Evolutionary conservation across 1,140 invertebrate genomes (phyloP), one percentile per base, ranked within the genome.

Genomic region (Sminthurides bifidus): DNA sequence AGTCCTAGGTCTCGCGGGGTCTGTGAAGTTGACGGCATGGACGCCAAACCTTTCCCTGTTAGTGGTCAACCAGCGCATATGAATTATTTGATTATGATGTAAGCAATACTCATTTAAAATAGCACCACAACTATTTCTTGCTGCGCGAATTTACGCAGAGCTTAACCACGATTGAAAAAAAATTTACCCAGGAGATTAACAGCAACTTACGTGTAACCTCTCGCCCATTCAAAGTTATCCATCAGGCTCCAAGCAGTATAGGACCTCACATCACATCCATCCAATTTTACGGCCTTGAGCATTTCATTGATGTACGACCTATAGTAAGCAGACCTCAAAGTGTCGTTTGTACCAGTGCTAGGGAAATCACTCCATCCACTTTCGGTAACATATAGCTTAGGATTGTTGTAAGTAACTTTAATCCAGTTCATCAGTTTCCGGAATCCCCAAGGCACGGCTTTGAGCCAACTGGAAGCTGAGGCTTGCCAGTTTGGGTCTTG

Each of bases 331-430:
- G 70, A 58, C 44, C 72, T 52, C 49, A 66, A 60, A 1, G 56
- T 19, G 52, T 75, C 73, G 40, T 68, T 54, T 3, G 71, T 31
- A 5, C 19, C 10, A 8, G 66, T 66, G 0, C 66, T 67, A 27
- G 65, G 66, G 5, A 57, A 62, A 51, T 73, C 71, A 21, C 68
- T 56, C 38, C 50, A 71, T 0, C 73, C 73, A 58, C 72, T 75
- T 64, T 74, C 73, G 19, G 72, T 72, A 3, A 75, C 67, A 46
- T 67, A 68, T 21, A 73, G 65, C 31, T 64, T 59, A 6, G 67
- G 59, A 45, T 70, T 65, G 10, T 65, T 66, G 54, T 72, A 73
- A 6, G 63, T 56, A 26, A 67, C 52, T 24, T 65, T 59, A 21
- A 74, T 67, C 67, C 68, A 71, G 24, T 69, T 69, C 24, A 74